Conservation (phyloP, 2,797 vertebrate genomes). For the Gymnocypris eckloni region DNA sequence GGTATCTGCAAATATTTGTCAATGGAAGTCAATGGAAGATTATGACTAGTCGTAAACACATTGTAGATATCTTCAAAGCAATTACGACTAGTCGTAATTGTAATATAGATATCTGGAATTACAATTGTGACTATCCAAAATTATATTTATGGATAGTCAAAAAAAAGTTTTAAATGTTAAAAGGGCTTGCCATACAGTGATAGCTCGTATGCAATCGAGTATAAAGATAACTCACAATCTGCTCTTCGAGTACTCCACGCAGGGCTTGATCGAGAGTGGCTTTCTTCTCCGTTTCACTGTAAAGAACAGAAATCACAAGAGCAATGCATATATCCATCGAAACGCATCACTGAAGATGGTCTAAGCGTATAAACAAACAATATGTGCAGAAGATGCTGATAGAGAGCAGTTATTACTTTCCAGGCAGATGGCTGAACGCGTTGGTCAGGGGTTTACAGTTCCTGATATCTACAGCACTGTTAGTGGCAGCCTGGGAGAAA, state of each 20-base stretch:
- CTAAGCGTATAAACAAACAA: not conserved
- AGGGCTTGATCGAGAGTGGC: conserved; percentile 94
- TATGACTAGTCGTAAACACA: no score
- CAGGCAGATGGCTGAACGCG: conserved; percentile 87
- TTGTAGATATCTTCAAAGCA: no score
- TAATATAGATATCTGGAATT: no score
- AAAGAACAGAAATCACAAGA: conserved; percentile 40
- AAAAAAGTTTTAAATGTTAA: no score
- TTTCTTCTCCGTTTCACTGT: conserved; percentile 96
- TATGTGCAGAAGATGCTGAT: not conserved
- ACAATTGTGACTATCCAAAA: no score
- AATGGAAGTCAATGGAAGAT: no score
- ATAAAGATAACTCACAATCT: conserved; percentile 83
- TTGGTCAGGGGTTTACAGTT: conserved; percentile 85
- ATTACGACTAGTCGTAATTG: no score
- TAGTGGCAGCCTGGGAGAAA: conserved; percentile 82
- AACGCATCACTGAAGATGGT: not conserved
- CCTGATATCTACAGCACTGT: conserved; percentile 81
- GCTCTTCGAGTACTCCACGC: conserved; percentile 90
- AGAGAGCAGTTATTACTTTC: conserved; percentile 82
- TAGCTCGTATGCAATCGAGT: accelerated
- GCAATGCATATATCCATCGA: not conserved
- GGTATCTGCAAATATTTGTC: no score
- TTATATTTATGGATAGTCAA: no score
- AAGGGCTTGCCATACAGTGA: no score